Base-by-base conservation (phyloP, 2,797 vertebrate genomes). In the Lacerta bilineata region DNA sequence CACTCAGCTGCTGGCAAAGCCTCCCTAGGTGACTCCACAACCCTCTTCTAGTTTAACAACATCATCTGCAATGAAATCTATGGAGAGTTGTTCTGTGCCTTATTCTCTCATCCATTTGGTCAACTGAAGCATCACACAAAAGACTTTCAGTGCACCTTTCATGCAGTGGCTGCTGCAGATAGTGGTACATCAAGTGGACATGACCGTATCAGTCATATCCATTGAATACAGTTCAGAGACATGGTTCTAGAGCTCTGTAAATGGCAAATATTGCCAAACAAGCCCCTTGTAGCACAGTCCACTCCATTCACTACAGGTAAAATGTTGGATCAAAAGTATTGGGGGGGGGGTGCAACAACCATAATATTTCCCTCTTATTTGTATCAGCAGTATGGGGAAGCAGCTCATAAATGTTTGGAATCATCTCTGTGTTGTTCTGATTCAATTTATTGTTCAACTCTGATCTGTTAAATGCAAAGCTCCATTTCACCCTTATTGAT, bases 11-110 rank as follows among this genome's bases (percentile, higher is more conserved):
- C 41, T 50, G 25, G 77, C 55, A 85, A 74, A 84, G 50, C 77
- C 76, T 89, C 76, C 68, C 55, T 55, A 80, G 76, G n/a, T 74
- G 68, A 74, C 77, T 89, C 59, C n/a, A 74, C 66, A 80, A 46
- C 23, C 20, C 29, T 74, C 78, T 85, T 80, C 77, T 85, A 85
- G 50, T 80, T 89, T 80, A 74, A 85, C 39, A 84, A 61, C 23
- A 85, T 89, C 39, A 75, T 18, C 78, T 89, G 83, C 66, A 29
- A 64, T 20, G 69, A 89, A 74, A 85, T 89, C 39, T 74, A n/a
- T 46, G 23, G 77, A 89, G 39, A 50, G 2, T n/a, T 84, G 41
- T 71, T 50, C 75, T 18, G 29, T 50, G 13, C 82, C 71, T 55
- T 74, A 64, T 74, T 71, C 39, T 80, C 25, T 88, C 41, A 85